A percentile compares a stretch with the other conserved stretches of the same genome.
phyloP scores from a whole-genome alignment of 2,888 invertebrate genomes.

The Hirtodrosophila alboralis region DNA sequence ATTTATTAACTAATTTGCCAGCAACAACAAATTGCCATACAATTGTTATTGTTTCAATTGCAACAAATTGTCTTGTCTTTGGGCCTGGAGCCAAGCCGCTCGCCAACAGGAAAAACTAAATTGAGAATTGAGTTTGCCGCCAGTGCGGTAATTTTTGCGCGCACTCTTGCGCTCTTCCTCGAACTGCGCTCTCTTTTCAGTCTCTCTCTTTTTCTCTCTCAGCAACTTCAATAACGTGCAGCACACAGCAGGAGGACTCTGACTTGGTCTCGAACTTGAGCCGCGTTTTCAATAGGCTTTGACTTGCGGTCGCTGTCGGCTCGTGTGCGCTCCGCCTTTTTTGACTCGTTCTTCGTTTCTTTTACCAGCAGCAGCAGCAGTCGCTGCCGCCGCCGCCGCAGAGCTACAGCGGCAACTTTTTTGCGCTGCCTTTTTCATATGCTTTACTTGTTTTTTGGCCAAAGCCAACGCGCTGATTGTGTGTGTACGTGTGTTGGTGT shows the following conservation, averaged over 20 bases:
- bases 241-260: slow-evolving; percentile 63
- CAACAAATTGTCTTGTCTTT: slow-evolving; percentile 66
- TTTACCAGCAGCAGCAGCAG: slow-evolving; percentile 45
- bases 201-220: slow-evolving; percentile 18
- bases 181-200: slow-evolving; percentile 10
- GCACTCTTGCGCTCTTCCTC: slow-evolving; percentile 38
- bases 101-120: slow-evolving; percentile 19
- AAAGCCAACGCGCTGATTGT: slow-evolving; percentile 32
- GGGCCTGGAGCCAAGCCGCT: too few relatives aligned
- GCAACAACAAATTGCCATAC: slow-evolving; percentile 65
- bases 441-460: slow-evolving; percentile 59
- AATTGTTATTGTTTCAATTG: slow-evolving; percentile 79
- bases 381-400: slow-evolving; percentile 19
- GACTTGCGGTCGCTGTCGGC: slow-evolving; percentile 78
- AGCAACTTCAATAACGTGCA: slow-evolving; percentile 25
- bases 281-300: slow-evolving; percentile 78
- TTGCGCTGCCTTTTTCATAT: slow-evolving; percentile 60
- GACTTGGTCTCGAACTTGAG: slow-evolving; percentile 64
- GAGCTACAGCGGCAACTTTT: slow-evolving; percentile 49
- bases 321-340: slow-evolving; percentile 52
- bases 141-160: slow-evolving; percentile 26
- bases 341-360: slow-evolving; percentile 54
- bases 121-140: slow-evolving; percentile 28
- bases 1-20: slow-evolving; percentile 76
- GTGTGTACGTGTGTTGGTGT: slow-evolving; percentile 42